These are phyloP conservation scores for Meriones psammophilus DNA, from an alignment of 2,797 vertebrate species.

Conservation along the genomic window DNA sequence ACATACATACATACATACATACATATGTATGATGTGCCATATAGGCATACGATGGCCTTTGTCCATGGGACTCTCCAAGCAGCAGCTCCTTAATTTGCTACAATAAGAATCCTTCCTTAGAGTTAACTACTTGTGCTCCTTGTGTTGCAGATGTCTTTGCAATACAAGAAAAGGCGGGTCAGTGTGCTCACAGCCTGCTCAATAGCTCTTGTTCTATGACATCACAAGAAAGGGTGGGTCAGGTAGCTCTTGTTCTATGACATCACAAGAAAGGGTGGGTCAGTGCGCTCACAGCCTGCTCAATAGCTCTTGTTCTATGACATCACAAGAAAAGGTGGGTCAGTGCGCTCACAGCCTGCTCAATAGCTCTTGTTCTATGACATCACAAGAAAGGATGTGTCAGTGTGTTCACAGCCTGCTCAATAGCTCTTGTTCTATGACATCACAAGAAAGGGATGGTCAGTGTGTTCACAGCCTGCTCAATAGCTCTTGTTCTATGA, in stretches of 20 bases:
- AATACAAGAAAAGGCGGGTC: background rate
- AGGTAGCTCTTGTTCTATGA: background rate
- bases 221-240: background rate
- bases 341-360: background rate
- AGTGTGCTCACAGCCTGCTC: background rate
- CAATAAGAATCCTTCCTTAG: background rate
- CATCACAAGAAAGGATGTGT: no score
- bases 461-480: background rate
- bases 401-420: background rate
- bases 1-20: background rate
- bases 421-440: background rate
- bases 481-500: background rate
- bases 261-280: no score
- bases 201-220: background rate
- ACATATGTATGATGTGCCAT: background rate
- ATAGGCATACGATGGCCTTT: background rate
- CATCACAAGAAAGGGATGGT: background rate
- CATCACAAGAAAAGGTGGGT: background rate
- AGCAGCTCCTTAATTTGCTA: conserved; percentile 38
- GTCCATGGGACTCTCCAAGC: background rate
- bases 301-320: background rate
- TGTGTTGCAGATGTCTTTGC: background rate
- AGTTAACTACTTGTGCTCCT: background rate
- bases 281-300: background rate
- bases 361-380: background rate